Evolutionary conservation across 2,888 invertebrate genomes (phyloP).

Genomic region (Drosophila diplacantha): DNA sequence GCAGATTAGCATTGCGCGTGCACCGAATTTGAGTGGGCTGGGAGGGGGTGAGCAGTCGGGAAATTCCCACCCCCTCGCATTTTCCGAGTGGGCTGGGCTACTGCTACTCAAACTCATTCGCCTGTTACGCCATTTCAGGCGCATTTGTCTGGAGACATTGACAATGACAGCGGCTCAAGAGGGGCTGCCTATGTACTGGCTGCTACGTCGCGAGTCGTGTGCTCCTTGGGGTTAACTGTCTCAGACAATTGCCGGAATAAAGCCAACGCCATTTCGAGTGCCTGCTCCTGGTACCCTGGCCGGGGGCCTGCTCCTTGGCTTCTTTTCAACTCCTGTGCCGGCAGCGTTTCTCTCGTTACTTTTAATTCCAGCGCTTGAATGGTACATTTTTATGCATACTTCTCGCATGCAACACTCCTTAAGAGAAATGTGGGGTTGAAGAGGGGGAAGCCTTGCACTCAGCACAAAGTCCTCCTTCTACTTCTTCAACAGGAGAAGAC

Average conservation of each 20-base stretch:
- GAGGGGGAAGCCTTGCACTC: conserved; percentile 8
- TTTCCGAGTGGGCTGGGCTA: conserved; percentile 2
- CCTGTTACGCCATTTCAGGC: conserved; percentile 34
- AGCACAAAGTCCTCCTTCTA: not conserved
- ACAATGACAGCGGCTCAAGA: conserved; percentile 48
- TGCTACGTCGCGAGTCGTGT: not conserved
- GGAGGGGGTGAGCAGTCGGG: not conserved
- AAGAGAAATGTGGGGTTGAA: conserved; percentile 1
- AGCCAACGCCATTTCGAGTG: conserved; percentile 57
- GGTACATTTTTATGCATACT: conserved; percentile 46
- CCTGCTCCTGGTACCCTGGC: conserved; percentile 17
- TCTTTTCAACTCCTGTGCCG: conserved; percentile 12
- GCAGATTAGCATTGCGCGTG: conserved; percentile 68
- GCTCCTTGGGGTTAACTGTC: conserved; percentile 32
- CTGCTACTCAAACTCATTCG: conserved; percentile 5
- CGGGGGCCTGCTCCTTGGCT: not conserved
- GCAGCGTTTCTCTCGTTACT: conserved; percentile 29
- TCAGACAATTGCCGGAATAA: conserved; percentile 51
- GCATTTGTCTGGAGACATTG: conserved; percentile 59
- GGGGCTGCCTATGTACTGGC: conserved; percentile 14
- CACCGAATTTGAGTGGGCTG: conserved; percentile 40
- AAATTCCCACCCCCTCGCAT: conserved; percentile 42
- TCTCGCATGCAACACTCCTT: conserved; percentile 29
- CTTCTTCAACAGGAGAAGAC: not conserved
- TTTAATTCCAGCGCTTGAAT: conserved; percentile 50